Conservation (phyloP, 2,888 invertebrate genomes). For the Folsomia manolachei region DNA sequence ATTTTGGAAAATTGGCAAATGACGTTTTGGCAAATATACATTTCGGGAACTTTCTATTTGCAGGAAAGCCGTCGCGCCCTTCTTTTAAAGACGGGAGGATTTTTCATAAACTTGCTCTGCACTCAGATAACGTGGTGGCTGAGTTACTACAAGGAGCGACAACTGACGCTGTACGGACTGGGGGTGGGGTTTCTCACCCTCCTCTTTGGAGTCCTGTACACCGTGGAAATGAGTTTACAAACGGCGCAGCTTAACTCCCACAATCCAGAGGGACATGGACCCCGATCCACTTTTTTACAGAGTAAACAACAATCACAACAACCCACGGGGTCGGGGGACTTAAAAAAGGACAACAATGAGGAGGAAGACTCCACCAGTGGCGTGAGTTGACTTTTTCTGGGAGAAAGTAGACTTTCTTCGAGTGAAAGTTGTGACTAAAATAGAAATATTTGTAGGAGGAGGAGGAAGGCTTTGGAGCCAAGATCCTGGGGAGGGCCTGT, state of each 20-base stretch:
- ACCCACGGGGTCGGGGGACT: background rate
- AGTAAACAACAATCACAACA: no score
- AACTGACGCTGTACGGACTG: constrained; percentile 15
- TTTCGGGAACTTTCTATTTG: no score
- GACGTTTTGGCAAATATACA: no score
- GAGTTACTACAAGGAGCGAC: constrained; percentile 3
- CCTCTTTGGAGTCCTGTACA: constrained; percentile 11
- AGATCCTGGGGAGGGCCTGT: background rate
- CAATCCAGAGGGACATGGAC: background rate
- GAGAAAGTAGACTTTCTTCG: no score
- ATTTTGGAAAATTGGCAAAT: no score
- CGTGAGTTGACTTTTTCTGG: no score
- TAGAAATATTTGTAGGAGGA: background rate
- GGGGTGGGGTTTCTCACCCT: constrained; percentile 12
- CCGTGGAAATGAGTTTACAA: constrained; percentile 11
- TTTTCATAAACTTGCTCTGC: constrained; percentile 8
- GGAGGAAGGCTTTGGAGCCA: background rate
- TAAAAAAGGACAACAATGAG: constrained; percentile 3
- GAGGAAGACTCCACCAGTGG: background rate
- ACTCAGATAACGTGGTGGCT: constrained; percentile 16
- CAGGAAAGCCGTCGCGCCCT: background rate
- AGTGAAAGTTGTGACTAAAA: background rate
- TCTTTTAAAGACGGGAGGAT: background rate
- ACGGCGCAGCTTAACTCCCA: constrained; percentile 12
- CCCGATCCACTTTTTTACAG: background rate